Evolutionary conservation across 2,888 invertebrate genomes (phyloP).

Genomic region (Danaus chrysippus): DNA sequence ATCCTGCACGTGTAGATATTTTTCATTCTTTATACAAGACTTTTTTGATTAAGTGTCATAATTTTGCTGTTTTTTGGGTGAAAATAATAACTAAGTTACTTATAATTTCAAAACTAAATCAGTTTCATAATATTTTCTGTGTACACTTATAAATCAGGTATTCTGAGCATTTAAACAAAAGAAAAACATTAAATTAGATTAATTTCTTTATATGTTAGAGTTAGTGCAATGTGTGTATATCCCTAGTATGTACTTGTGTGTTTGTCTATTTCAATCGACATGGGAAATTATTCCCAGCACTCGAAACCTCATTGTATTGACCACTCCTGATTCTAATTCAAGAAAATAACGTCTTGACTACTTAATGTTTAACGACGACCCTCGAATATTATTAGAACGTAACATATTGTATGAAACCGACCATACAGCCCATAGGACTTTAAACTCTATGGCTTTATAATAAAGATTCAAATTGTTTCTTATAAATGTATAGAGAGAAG

Average conservation of each 20-base stretch:
- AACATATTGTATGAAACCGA: slow-evolving; percentile 30
- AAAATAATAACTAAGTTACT: no score
- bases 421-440: slow-evolving; percentile 9
- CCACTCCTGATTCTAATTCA: slow-evolving; percentile 42
- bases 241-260: neutral
- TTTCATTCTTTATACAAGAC: no score
- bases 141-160: no score
- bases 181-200: no score
- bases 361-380: slow-evolving; percentile 39
- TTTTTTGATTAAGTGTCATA: no score
- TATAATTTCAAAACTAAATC: no score
- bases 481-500: slow-evolving; percentile 14
- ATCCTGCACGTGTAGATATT: no score
- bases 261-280: slow-evolving; percentile 47
- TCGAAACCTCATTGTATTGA: slow-evolving; percentile 39
- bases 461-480: slow-evolving; percentile 12
- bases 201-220: neutral
- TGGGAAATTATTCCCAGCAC: slow-evolving; percentile 47
- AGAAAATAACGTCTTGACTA: slow-evolving; percentile 42
- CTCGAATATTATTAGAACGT: slow-evolving; percentile 41
- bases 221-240: neutral
- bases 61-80: no score
- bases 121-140: no score
- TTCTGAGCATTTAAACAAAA: no score
- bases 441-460: neutral